Evolutionary conservation across 1,140 invertebrate species (phyloP).

Genomic region (Bombus waltoni): DNA sequence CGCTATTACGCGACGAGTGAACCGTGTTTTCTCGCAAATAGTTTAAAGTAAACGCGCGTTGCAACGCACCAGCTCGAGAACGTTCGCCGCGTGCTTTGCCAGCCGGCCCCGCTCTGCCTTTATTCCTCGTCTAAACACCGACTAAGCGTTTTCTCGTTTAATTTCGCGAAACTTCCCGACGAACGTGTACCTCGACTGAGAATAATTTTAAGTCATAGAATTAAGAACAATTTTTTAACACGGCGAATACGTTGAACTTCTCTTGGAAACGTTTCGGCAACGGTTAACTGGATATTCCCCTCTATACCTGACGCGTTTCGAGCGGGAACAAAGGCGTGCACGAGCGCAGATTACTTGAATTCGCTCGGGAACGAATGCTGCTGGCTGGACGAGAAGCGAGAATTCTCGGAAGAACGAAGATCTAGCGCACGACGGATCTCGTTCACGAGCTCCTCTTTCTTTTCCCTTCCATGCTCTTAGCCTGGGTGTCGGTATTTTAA

Average conservation of each 20-base stretch:
- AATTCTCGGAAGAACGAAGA: conserved; percentile 21
- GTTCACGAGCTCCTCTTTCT: conserved; percentile 13
- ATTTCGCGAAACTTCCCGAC: background rate
- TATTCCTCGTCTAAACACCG: background rate
- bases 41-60: background rate
- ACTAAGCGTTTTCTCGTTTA: too few relatives aligned
- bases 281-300: background rate
- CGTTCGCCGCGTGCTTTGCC: background rate
- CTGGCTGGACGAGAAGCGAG: background rate
- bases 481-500: conserved; percentile 13
- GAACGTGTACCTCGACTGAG: too few relatives aligned
- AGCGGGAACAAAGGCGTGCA: background rate
- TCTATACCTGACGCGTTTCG: background rate
- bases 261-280: background rate
- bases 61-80: background rate
- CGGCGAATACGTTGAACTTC: background rate
- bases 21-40: background rate
- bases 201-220: too few relatives aligned
- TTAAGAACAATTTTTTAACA: too few relatives aligned
- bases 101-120: background rate
- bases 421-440: conserved; percentile 11
- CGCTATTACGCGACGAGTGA: conserved; percentile 8
- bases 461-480: background rate
- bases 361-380: background rate
- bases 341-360: conserved; percentile 5